Evolutionary conservation across 1,140 invertebrate genomes (phyloP).

Genomic region (Lordiphosa mommai): DNA sequence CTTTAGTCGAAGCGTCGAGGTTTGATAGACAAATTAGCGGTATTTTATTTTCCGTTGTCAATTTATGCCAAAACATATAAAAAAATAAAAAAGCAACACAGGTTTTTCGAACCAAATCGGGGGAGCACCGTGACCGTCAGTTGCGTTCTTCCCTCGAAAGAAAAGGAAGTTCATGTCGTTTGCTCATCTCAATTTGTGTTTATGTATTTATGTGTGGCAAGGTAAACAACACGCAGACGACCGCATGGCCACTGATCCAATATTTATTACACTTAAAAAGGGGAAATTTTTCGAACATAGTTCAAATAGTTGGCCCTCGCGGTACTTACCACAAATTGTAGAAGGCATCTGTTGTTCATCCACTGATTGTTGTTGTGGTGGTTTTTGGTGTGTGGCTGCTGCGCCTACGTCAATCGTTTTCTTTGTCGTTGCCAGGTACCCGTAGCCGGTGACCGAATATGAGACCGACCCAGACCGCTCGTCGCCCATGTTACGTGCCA

Average conservation of each 20-base stretch:
- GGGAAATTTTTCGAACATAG: slow-evolving; percentile 58
- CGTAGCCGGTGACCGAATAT: background rate
- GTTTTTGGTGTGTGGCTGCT: slow-evolving; percentile 10
- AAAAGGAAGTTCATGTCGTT: slow-evolving; percentile 68
- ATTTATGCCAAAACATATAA: slow-evolving; percentile 26
- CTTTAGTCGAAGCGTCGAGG: slow-evolving; percentile 54
- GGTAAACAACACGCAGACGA: slow-evolving; percentile 65
- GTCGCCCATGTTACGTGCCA: slow-evolving; percentile 62
- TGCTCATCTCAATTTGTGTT: slow-evolving; percentile 48
- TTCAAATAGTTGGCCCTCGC: slow-evolving; percentile 59
- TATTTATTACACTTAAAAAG: slow-evolving; percentile 64
- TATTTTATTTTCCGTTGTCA: slow-evolving; percentile 44
- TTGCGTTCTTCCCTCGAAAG: slow-evolving; percentile 52
- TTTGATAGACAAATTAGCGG: slow-evolving; percentile 66
- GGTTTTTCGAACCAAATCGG: slow-evolving; percentile 34
- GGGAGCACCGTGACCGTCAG: slow-evolving; percentile 43
- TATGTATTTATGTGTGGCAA: slow-evolving; percentile 60
- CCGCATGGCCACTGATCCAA: slow-evolving; percentile 6
- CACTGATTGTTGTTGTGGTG: slow-evolving; percentile 8
- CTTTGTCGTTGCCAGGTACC: background rate
- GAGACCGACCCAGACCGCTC: slow-evolving; percentile 43
- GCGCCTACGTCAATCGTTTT: slow-evolving; percentile 3
- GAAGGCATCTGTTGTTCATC: slow-evolving; percentile 25
- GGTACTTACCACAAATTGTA: slow-evolving; percentile 65
- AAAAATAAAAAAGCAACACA: slow-evolving; percentile 15